These are phyloP conservation scores for Drosophila vallismaia DNA, from an alignment of 2,888 invertebrate genomes.

Conservation along the genomic window DNA sequence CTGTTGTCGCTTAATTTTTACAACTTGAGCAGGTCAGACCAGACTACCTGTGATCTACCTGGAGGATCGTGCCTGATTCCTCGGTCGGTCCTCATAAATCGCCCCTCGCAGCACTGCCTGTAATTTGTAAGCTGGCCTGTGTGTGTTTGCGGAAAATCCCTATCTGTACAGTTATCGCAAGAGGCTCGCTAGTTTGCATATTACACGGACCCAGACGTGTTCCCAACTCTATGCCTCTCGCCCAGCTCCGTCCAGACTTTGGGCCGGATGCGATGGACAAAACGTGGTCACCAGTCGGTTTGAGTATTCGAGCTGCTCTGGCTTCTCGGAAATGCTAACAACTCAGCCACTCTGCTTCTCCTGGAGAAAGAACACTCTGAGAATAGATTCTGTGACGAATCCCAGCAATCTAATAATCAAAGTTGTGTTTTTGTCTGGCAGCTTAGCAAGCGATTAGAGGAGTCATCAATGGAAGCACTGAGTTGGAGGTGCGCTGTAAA, in stretches of 20 bases:
- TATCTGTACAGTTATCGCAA: constrained; percentile 79
- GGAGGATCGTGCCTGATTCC: constrained; percentile 51
- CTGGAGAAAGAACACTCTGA: constrained; percentile 10
- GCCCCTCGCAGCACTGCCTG: constrained; percentile 48
- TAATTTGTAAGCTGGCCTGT: constrained; percentile 60
- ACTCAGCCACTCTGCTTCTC: constrained; percentile 11
- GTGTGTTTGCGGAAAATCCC: constrained; percentile 33
- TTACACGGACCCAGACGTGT: constrained; percentile 75
- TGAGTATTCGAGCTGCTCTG: constrained; percentile 41
- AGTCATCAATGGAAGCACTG: constrained; percentile 42
- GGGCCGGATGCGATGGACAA: constrained; percentile 69
- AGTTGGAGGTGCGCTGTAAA: constrained; percentile 25
- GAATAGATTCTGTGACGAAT: constrained; percentile 22
- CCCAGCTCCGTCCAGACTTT: constrained; percentile 23
- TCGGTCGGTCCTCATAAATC: constrained; percentile 36
- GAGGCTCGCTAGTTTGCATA: constrained; percentile 72
- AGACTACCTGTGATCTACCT: constrained; percentile 25
- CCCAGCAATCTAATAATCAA: constrained; percentile 36
- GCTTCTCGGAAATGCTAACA: constrained; percentile 57
- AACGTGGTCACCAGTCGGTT: constrained; percentile 59
- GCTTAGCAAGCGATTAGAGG: constrained; percentile 68
- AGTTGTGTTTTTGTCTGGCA: constrained; percentile 53
- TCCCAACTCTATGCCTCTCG: constrained; percentile 34
- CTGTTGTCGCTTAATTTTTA: constrained; percentile 5
- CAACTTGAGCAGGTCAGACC: constrained; percentile 14